Evolutionary conservation across 2,113 vertebrate species (phyloP).

Genomic region (Struthio camelus): DNA sequence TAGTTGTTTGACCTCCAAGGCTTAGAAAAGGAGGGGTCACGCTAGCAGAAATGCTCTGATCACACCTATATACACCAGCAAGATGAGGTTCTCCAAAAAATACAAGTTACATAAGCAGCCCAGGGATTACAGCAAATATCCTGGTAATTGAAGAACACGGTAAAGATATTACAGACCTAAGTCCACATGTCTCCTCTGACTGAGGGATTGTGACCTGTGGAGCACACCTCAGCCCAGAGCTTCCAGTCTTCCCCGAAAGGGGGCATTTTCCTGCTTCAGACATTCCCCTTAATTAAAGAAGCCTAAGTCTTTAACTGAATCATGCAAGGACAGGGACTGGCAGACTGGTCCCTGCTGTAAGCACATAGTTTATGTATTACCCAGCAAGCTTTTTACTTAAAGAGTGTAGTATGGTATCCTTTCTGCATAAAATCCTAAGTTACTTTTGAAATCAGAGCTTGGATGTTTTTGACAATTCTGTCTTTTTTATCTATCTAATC

Average conservation of each 20-base stretch:
- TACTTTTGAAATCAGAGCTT: not conserved
- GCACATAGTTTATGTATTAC: not conserved
- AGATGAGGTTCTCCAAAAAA: not conserved
- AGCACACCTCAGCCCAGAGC: not conserved
- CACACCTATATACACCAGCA: not conserved
- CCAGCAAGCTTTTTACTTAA: not conserved
- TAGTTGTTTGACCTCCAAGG: not conserved
- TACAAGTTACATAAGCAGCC: not conserved
- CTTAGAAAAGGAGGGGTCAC: not conserved
- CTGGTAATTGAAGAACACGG: not conserved
- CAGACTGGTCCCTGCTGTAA: not conserved
- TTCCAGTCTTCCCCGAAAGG: not conserved
- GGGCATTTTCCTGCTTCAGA: not conserved
- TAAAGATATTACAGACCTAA: not conserved
- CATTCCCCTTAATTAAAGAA: not conserved
- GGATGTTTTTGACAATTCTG: constrained; percentile 21
- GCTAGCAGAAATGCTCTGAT: not conserved
- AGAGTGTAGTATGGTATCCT: not conserved
- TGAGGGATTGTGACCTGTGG: not conserved
- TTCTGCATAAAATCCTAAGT: not conserved
- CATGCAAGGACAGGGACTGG: not conserved
- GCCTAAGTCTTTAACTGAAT: not conserved
- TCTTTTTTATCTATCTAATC: constrained; percentile 23
- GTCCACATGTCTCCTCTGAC: not conserved
- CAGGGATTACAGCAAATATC: not conserved